Percentiles rank a stretch among this genome's conserved stretches.
Conservation (phyloP, 1,140 invertebrate genomes). For the Aleiodes sp. region DNA sequence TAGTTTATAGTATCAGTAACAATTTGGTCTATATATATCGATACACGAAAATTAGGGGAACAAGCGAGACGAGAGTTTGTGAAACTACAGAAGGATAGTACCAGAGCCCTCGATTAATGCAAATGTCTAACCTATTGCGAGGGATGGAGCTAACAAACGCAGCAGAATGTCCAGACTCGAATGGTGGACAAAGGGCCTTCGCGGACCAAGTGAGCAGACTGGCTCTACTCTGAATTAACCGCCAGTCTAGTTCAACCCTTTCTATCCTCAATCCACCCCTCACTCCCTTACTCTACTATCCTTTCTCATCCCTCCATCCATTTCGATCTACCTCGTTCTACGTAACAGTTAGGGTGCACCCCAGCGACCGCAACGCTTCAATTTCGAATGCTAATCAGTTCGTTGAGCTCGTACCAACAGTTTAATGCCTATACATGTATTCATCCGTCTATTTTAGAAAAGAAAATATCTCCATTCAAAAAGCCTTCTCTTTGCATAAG, state of each 20-base stretch:
- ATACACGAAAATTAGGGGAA: not conserved
- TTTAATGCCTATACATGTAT: conserved; percentile 60
- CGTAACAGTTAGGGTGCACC: conserved; percentile 30
- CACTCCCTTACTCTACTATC: not conserved
- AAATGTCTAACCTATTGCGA: conserved; percentile 61
- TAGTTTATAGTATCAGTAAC: too few relatives aligned
- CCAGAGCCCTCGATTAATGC: conserved; percentile 53
- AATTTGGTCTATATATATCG: not conserved
- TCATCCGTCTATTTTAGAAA: conserved; percentile 48
- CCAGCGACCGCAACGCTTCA: conserved; percentile 60
- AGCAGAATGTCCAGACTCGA: conserved; percentile 29
- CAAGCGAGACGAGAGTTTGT: not conserved
- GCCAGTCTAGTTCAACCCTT: conserved; percentile 43
- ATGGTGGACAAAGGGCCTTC: conserved; percentile 15
- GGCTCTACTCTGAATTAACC: conserved; percentile 56
- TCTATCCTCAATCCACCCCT: not conserved
- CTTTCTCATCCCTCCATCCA: not conserved
- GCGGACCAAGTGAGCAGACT: conserved; percentile 37
- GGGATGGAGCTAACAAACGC: conserved; percentile 45
- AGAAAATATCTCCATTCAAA: conserved; percentile 46
- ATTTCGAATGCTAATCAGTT: conserved; percentile 64
- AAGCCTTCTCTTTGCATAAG: conserved; percentile 18
- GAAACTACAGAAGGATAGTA: not conserved
- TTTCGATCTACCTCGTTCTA: conserved; percentile 39
- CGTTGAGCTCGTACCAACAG: conserved; percentile 42